Conservation (phyloP, 1,140 invertebrate genomes). For the Vanessa atalanta region DNA sequence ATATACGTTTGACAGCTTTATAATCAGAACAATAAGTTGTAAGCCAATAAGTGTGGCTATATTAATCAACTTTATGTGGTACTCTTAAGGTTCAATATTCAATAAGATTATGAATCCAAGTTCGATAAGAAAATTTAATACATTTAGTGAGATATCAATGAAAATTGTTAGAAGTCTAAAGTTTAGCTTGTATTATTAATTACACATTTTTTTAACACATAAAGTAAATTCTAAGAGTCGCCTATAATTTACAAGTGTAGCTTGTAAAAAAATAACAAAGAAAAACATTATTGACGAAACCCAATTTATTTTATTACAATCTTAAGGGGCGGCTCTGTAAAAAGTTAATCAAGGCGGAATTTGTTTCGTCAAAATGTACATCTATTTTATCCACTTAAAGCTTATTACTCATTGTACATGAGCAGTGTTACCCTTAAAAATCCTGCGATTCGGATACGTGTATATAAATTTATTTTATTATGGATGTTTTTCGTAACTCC, state of each 20-base stretch:
- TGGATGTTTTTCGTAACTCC: too few species aligned
- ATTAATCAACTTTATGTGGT: too few species aligned
- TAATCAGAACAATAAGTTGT: too few species aligned
- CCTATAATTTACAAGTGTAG: not conserved
- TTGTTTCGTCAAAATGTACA: slow-evolving; percentile 14
- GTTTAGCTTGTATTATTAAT: not conserved
- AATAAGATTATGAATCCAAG: too few species aligned
- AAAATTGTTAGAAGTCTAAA: not conserved
- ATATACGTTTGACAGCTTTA: too few species aligned
- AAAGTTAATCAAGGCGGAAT: slow-evolving; percentile 22
- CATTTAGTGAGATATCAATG: not conserved
- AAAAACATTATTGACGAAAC: slow-evolving; percentile 11
- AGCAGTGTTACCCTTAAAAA: not conserved
- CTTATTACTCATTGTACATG: not conserved
- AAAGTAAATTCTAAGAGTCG: not conserved
- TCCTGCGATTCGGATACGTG: too few species aligned
- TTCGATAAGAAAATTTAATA: not conserved
- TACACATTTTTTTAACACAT: not conserved
- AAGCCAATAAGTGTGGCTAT: too few species aligned
- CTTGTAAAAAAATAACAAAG: slow-evolving; percentile 7
- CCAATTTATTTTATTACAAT: slow-evolving; percentile 24
- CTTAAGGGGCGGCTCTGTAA: slow-evolving; percentile 9
- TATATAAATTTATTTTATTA: too few species aligned
- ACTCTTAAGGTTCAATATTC: too few species aligned
- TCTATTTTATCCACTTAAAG: not conserved